phyloP scores from a whole-genome alignment of 2,113 vertebrate genomes.

The Philantomba maxwellii region DNA sequence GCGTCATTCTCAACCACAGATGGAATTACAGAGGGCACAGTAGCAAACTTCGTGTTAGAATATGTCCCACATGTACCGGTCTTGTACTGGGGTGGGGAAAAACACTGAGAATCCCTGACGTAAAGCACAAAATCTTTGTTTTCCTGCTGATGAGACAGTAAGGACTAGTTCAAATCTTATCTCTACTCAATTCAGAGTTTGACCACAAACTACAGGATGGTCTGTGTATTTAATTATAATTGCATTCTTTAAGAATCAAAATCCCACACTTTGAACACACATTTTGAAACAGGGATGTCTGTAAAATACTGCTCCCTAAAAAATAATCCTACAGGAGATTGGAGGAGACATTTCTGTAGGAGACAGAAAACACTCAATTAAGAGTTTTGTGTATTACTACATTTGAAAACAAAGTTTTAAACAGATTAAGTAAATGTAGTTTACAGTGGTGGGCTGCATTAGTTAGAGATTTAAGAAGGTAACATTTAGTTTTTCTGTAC shows the following conservation, averaged over 20 bases:
- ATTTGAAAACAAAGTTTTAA: conserved; percentile 31
- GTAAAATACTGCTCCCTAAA: not conserved
- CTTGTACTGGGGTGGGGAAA: not conserved
- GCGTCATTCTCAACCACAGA: not conserved
- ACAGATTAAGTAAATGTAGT: not conserved
- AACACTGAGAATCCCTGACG: not conserved
- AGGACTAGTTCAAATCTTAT: not conserved
- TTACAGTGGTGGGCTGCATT: not conserved
- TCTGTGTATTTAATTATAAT: not conserved
- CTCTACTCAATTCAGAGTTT: not conserved
- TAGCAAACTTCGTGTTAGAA: not conserved
- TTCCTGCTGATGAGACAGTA: not conserved
- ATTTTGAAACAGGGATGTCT: not conserved
- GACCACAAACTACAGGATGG: not conserved
- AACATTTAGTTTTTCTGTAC: not conserved
- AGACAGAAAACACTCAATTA: not conserved
- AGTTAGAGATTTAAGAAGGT: conserved; percentile 8
- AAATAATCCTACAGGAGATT: not conserved
- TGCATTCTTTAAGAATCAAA: not conserved
- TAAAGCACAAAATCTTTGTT: not conserved
- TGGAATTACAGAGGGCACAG: not conserved
- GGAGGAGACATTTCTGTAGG: not conserved
- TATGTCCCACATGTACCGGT: not conserved
- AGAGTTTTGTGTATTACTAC: not conserved
- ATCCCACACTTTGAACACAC: not conserved